Evolutionary conservation across 2,113 vertebrate genomes (phyloP), one percentile per base, ranked within the genome.

Genomic region (Rhynchomys soricoides): DNA sequence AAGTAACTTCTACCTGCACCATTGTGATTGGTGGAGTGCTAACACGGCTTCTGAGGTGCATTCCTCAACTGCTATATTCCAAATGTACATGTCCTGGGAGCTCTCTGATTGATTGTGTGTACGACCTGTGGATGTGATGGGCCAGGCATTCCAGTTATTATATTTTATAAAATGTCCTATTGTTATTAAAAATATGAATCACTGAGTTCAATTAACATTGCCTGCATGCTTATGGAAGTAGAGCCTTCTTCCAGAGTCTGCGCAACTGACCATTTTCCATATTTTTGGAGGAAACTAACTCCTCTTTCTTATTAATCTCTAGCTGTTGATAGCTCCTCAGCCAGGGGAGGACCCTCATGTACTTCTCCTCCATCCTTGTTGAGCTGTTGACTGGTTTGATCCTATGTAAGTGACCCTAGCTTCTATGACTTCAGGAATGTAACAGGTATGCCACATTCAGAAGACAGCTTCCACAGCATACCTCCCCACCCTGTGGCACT

Each of bases 61-160:
- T 2, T 29, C 2, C 22, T 9, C 24, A 34, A 11, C 3, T 19
- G 11, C 1, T 6, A 11, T 5, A 34, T 11, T 13, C 24, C 71
- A 73, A 74, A 11, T 90, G 17, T 16, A 22, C 19, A 22, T 55
- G 16, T 34, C 24, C 5, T 52, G 0, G n/a, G 31, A 48, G 64
- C 29, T 79, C 3, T 37, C 34, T 6, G 59, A 21, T 90, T 83
- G 37, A 92, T 24, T 68, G 12, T 87, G n/a, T 21, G 10, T 22
- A 0, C 29, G 24, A n/a, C 31, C 57, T 88, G 16, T 62, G 57
- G 5, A 5, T 40, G 10, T 40, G 21, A 86, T 26, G 24, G 43
- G 8, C 15, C 37, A 86, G 29, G 45, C 37, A 57, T 4, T 73
- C 5, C 22, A 16, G 4, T n/a, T 43, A 70, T 50, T 74, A 40